phyloP scores from a whole-genome alignment of 2,113 vertebrate genomes.

The Petrocephalus microphthalmus region DNA sequence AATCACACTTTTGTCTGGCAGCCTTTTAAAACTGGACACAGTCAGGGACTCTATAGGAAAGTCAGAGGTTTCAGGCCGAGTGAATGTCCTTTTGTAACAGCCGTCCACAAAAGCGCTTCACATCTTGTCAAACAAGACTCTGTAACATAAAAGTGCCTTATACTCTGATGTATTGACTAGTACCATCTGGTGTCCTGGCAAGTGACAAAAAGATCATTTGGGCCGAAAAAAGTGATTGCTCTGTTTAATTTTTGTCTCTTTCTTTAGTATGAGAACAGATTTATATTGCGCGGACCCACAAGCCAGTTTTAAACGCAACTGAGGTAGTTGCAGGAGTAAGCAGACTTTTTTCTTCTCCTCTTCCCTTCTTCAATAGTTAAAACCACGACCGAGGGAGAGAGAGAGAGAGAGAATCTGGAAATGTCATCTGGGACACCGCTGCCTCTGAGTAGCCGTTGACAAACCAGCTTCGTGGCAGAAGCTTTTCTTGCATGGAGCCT shows the following conservation, averaged over 20 bases:
- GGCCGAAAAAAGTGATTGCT: constrained; percentile 31
- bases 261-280: constrained; percentile 33
- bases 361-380: constrained; percentile 23
- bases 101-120: constrained; percentile 53
- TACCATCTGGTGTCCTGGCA: constrained; percentile 48
- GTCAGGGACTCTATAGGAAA: constrained; percentile 36
- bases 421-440: neutral
- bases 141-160: constrained; percentile 50
- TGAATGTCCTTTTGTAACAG: constrained; percentile 58
- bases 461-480: constrained; percentile 26
- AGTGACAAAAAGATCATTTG: constrained; percentile 44
- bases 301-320: constrained; percentile 9
- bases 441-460: neutral
- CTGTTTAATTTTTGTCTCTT: constrained; percentile 37
- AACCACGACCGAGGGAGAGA: neutral
- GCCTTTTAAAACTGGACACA: constrained; percentile 38
- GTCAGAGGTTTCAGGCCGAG: constrained; percentile 37
- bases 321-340: constrained; percentile 26
- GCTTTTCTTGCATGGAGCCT: constrained; percentile 9
- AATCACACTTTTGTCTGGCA: constrained; percentile 47
- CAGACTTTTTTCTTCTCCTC: constrained; percentile 36
- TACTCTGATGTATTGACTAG: constrained; percentile 50
- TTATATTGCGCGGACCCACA: constrained; percentile 36
- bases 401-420: neutral
- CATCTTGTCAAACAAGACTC: constrained; percentile 45